Conservation (phyloP, 2,888 invertebrate species). For the Leptothorax acervorum region DNA sequence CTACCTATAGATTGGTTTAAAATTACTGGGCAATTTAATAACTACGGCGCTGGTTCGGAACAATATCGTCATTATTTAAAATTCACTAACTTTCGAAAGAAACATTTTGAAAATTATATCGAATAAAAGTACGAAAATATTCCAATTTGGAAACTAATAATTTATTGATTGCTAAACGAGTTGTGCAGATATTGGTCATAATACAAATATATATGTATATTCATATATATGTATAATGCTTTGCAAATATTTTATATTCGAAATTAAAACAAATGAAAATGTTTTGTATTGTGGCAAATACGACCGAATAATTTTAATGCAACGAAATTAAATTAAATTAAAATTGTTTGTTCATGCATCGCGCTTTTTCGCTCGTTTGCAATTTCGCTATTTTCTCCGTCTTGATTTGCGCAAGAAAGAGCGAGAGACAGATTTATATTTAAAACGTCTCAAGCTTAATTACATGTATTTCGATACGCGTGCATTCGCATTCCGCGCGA, state of each 20-base stretch:
- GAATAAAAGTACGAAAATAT: neutral
- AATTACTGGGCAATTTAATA: slow-evolving; percentile 28
- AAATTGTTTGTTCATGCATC: neutral
- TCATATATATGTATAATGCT: neutral
- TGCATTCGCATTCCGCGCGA: slow-evolving; percentile 59
- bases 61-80: neutral
- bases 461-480: slow-evolving; percentile 59
- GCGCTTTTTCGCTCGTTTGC: slow-evolving; percentile 53
- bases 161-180: neutral
- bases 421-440: slow-evolving; percentile 58
- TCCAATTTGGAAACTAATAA: neutral
- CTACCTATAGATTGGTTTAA: neutral
- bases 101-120: slow-evolving; percentile 8
- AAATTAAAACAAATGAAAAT: neutral
- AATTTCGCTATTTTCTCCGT: slow-evolving; percentile 74
- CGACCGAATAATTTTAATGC: neutral
- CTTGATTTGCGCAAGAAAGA: slow-evolving; percentile 53
- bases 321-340: neutral
- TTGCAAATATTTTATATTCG: neutral
- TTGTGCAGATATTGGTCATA: neutral
- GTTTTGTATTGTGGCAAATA: neutral
- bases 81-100: neutral
- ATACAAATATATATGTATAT: slow-evolving; percentile 8
- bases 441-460: slow-evolving; percentile 74
- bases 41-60: slow-evolving; percentile 53